A percentile compares a stretch with the other conserved stretches of the same genome.
phyloP scores from a whole-genome alignment of 2,888 invertebrate genomes.

The Drosophila anceps region DNA sequence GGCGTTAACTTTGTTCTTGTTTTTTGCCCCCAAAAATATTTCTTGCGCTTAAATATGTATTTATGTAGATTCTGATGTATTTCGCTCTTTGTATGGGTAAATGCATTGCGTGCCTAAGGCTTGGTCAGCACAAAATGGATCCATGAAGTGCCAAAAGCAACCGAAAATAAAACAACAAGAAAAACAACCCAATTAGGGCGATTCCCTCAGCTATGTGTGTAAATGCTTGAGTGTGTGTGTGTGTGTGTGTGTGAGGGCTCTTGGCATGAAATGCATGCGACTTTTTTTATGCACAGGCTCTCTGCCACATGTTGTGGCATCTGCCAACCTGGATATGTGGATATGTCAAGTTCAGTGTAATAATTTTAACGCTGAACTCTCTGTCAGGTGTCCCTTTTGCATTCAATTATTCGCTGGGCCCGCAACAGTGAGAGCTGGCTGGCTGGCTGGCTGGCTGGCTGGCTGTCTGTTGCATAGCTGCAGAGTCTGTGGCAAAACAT shows the following conservation, averaged over 20 bases:
- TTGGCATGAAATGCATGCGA: conserved; percentile 48
- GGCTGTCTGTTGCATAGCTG: conserved; percentile 37
- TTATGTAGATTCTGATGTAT: conserved; percentile 15
- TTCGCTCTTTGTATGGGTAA: conserved; percentile 11
- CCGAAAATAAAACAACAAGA: conserved; percentile 14
- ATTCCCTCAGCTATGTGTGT: neutral
- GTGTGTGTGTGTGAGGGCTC: conserved; percentile 18
- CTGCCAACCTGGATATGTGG: conserved; percentile 8
- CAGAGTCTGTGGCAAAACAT: conserved; percentile 26
- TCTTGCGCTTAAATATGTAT: conserved; percentile 5
- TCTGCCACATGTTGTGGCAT: neutral
- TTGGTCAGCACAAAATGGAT: conserved; percentile 50
- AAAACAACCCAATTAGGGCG: conserved; percentile 12
- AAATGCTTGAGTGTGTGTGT: conserved; percentile 3
- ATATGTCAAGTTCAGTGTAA: conserved; percentile 56
- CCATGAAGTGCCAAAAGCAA: conserved; percentile 54
- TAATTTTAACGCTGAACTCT: conserved; percentile 44
- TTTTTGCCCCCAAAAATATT: conserved; percentile 13
- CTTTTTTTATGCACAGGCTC: conserved; percentile 23
- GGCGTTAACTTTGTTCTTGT: conserved; percentile 12
- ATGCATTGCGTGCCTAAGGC: conserved; percentile 60
- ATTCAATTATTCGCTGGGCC: conserved; percentile 44
- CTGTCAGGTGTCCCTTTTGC: conserved; percentile 29
- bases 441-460: conserved; percentile 4
- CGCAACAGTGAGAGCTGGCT: conserved; percentile 4